Percentiles rank a stretch among this genome's conserved stretches.
These are phyloP conservation scores for Leptopterna dolabrata DNA, from an alignment of 2,888 invertebrate genomes.

Conservation along the genomic window DNA sequence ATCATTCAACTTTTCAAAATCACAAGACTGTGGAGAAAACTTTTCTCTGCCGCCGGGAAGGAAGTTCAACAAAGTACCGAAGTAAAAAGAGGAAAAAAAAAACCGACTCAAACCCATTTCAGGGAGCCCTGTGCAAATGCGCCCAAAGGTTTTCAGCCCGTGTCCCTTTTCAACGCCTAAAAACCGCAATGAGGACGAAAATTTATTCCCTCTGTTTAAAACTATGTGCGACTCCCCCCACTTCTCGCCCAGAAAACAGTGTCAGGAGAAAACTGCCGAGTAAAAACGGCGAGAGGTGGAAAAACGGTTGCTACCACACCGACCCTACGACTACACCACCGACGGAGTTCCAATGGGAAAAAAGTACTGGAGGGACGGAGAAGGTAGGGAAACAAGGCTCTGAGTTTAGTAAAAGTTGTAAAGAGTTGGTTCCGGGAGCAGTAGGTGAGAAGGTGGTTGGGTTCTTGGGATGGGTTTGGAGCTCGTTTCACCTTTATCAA, in stretches of 20 bases:
- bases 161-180: slow-evolving; percentile 3
- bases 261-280: neutral
- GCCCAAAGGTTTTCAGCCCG: neutral
- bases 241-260: neutral
- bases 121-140: neutral
- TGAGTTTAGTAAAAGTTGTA: slow-evolving; percentile 11
- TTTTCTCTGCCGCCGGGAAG: neutral
- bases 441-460: neutral
- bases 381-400: neutral
- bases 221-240: slow-evolving; percentile 5
- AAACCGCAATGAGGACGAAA: slow-evolving; percentile 36
- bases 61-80: neutral
- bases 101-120: neutral
- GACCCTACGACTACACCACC: neutral
- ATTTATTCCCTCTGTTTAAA: slow-evolving; percentile 37
- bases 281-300: slow-evolving; percentile 6
- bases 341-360: neutral
- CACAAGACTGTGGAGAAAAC: neutral
- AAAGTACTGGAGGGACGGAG: neutral
- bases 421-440: neutral
- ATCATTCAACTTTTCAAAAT: neutral
- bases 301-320: neutral
- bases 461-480: slow-evolving; percentile 1
- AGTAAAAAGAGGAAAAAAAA: neutral
- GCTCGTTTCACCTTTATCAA: slow-evolving; percentile 31